Conservation (phyloP, 2,888 invertebrate genomes). For the Drosophila hamatofila region DNA sequence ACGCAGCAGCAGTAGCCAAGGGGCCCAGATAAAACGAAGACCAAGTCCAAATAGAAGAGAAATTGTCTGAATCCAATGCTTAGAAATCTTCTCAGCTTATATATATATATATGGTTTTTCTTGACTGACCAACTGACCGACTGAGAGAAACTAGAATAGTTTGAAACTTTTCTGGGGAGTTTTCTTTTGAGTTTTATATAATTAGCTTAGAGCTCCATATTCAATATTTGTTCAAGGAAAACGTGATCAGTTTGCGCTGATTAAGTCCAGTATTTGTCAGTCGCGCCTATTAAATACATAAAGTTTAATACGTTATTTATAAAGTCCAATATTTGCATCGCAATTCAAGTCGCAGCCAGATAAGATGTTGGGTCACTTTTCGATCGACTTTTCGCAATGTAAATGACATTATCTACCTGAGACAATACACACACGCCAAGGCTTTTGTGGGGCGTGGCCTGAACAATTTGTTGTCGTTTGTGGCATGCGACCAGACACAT, state of each 20-base stretch:
- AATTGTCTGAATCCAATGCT: slow-evolving; percentile 14
- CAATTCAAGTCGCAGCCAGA: not conserved
- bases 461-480: slow-evolving; percentile 63
- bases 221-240: not conserved
- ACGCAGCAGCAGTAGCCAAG: slow-evolving; percentile 3
- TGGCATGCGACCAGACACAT: slow-evolving; percentile 54
- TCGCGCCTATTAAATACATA: not conserved
- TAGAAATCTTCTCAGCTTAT: slow-evolving; percentile 3
- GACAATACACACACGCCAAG: slow-evolving; percentile 8
- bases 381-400: slow-evolving; percentile 20
- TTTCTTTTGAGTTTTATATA: not conserved
- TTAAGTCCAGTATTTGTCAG: too few relatives aligned
- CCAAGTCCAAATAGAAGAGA: slow-evolving; percentile 1
- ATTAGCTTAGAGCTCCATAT: not conserved
- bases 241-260: too few relatives aligned
- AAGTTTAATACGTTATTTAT: not conserved
- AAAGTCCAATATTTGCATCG: not conserved
- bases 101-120: not conserved
- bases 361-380: slow-evolving; percentile 42
- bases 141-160: not conserved
- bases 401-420: slow-evolving; percentile 56
- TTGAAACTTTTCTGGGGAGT: not conserved
- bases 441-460: slow-evolving; percentile 22
- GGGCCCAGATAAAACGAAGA: slow-evolving; percentile 4
- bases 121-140: not conserved